Conservation (phyloP, 2,888 invertebrate genomes). For the Drosophila trichaetosa region DNA sequence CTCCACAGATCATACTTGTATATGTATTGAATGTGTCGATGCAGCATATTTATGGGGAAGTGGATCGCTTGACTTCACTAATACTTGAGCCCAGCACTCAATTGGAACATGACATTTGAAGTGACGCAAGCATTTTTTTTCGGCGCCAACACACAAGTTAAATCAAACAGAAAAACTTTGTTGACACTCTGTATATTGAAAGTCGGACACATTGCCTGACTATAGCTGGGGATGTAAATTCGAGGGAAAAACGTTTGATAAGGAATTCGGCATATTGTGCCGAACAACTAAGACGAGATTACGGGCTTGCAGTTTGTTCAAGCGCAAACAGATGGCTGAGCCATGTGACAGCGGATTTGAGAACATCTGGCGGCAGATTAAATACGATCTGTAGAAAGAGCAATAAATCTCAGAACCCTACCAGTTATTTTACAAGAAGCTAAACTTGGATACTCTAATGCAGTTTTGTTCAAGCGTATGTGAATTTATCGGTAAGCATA, state of each 20-base stretch:
- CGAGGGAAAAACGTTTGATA: constrained; percentile 40
- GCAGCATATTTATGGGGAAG: constrained; percentile 6
- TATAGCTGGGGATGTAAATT: constrained; percentile 9
- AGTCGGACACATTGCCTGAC: not conserved
- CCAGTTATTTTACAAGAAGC: not conserved
- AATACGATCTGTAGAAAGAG: constrained; percentile 36
- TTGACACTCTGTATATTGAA: not conserved
- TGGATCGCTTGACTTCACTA: not conserved
- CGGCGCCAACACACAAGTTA: not conserved
- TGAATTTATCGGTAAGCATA: constrained; percentile 18
- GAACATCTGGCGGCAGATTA: constrained; percentile 34
- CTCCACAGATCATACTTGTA: not conserved
- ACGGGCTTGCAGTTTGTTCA: constrained; percentile 30
- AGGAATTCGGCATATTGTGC: constrained; percentile 66
- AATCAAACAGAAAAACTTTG: not conserved
- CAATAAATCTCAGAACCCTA: constrained; percentile 34
- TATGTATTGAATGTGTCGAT: constrained; percentile 6
- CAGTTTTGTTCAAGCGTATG: not conserved
- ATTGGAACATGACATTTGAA: constrained; percentile 2
- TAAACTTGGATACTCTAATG: not conserved
- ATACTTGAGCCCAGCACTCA: not conserved
- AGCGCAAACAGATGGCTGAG: not conserved
- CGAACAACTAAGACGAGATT: constrained; percentile 36
- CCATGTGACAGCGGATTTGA: constrained; percentile 41
- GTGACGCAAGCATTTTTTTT: constrained; percentile 5